phyloP scores from a whole-genome alignment of 2,113 vertebrate species.

The Platichthys flesus region DNA sequence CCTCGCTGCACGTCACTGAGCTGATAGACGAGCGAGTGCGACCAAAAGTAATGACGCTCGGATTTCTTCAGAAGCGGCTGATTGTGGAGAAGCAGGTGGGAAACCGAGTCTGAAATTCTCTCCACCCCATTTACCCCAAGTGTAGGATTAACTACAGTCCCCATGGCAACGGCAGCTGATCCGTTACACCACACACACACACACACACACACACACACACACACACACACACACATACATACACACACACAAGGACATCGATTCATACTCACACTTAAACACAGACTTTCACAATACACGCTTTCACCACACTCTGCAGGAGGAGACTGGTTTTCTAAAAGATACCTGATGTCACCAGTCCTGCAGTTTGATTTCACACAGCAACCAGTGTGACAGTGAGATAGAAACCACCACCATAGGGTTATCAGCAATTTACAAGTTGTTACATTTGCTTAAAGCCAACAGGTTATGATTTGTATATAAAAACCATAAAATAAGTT shows the following conservation, averaged over 20 bases:
- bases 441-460: too few relatives aligned
- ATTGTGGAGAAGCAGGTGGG: slow-evolving; percentile 17
- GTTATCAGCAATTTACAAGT: too few relatives aligned
- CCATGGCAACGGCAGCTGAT: slow-evolving; percentile 40
- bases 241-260: not conserved
- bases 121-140: slow-evolving; percentile 21
- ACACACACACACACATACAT: not conserved
- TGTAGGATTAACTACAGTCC: slow-evolving; percentile 47
- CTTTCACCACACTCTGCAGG: too few relatives aligned
- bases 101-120: slow-evolving; percentile 38
- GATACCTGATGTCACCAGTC: too few relatives aligned
- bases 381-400: too few relatives aligned
- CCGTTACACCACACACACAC: slow-evolving; percentile 11
- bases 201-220: not conserved
- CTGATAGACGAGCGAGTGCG: slow-evolving; percentile 9
- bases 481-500: too few relatives aligned
- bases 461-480: too few relatives aligned
- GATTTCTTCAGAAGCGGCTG: slow-evolving; percentile 10
- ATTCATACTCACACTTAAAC: too few relatives aligned
- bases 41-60: slow-evolving; percentile 21
- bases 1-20: not conserved
- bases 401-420: too few relatives aligned
- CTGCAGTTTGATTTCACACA: not conserved
- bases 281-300: too few relatives aligned
- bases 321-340: too few relatives aligned